Base-by-base conservation (phyloP, 2,113 vertebrate species). In the Apteryx owenii region DNA sequence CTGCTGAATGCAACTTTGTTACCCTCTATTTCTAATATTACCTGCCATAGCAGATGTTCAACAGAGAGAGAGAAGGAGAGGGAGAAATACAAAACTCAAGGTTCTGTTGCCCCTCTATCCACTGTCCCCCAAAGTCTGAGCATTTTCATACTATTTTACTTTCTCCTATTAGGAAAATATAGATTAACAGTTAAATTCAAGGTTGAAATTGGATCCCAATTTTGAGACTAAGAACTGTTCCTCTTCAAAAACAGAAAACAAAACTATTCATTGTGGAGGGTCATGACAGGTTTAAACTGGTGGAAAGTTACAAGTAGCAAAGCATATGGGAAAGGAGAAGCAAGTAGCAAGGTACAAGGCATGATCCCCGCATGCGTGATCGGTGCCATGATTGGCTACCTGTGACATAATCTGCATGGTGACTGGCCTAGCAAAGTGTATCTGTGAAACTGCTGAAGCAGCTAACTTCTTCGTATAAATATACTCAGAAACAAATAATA, bases 61-160 rank as follows among this genome's bases (percentile, higher is more conserved):
- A 46, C 17, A 28, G 58, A 33, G 58, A 33, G 58, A 31, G 28
- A 68, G 29, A 42, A 29, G 15, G 58, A 33, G 58, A 33, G 58
- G 38, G 28, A 68, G 29, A 42, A 29, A 66, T 66, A 0, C 9
- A 83, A 61, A 61, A 36, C 8, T 4, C 66, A 7, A 9, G 18
- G 33, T 25, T 54, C 36, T n/a, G 1, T 38, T 79, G 4, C 2
- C 2, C 4, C 81, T 85, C 14, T 44, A 15, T 48, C 9, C 6
- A n/a, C n/a, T 48, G 1, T 4, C 10, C 3, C 12, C 2, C 10
- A 20, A 0, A 17, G 3, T 46, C 1, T 84, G 7, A 77, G 2
- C 1, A 40, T 46, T 73, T 84, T 13, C 3, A 9, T 48, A 42
- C 9, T 2, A 29, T 2, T 9, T 73, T 48, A 40, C 11, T 88